Evolutionary conservation across 2,113 vertebrate species (phyloP).

Genomic region (mouse (Mus musculus)): DNA sequence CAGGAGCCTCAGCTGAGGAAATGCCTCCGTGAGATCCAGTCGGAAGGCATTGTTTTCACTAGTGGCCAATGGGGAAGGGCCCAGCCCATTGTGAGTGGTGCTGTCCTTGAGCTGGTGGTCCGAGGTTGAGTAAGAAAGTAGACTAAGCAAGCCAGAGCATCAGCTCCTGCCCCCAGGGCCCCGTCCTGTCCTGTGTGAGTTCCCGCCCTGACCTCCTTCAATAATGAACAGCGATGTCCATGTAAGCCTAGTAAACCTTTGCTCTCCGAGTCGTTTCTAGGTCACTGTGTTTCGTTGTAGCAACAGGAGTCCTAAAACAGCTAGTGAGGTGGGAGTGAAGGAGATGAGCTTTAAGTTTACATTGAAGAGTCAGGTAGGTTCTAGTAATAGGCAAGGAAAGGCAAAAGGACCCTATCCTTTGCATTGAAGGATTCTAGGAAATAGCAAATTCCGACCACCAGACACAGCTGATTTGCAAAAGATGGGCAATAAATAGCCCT

Average conservation of each 20-base stretch:
- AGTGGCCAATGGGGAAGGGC: not conserved
- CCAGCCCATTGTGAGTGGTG: not conserved
- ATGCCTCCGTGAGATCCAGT: not conserved
- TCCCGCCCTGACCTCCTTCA: not conserved
- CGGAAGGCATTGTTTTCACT: not conserved
- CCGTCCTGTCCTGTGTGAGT: not conserved
- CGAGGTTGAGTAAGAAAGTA: not conserved
- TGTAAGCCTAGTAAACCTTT: not conserved
- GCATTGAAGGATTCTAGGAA: not conserved
- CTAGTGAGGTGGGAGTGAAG: not conserved
- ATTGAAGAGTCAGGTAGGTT: not conserved
- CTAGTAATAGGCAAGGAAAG: not conserved
- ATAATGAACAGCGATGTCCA: not conserved
- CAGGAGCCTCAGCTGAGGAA: not conserved
- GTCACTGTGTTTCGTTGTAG: not conserved
- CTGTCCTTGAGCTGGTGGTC: not conserved
- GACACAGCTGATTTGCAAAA: not conserved
- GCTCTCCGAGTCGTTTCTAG: not conserved
- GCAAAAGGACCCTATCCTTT: not conserved
- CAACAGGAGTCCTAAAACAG: not conserved
- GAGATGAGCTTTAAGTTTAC: not conserved
- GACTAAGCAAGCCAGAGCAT: not conserved
- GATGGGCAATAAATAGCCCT: not conserved
- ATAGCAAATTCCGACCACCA: not conserved
- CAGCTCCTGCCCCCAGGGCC: not conserved